Conservation (phyloP, 1,140 invertebrate genomes). For the Lineus longissimus region DNA sequence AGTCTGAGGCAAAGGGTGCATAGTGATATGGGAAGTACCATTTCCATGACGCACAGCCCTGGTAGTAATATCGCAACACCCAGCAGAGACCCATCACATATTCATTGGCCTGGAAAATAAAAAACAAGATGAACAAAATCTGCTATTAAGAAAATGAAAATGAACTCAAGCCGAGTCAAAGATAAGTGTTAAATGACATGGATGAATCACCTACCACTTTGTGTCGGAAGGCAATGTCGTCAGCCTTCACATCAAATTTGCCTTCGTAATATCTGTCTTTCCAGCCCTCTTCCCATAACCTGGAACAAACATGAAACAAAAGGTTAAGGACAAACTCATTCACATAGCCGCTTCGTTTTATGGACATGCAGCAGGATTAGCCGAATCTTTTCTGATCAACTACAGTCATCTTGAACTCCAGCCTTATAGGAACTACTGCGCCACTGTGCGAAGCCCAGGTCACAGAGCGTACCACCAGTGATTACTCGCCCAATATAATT, state of each 20-base stretch:
- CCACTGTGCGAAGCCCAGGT: too few species aligned
- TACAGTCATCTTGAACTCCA: too few species aligned
- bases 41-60: constrained; percentile 98
- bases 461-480: too few species aligned
- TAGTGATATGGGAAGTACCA: constrained; percentile 99
- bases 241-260: constrained; percentile 84
- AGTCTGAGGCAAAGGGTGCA: constrained; percentile 99
- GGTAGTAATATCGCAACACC: constrained; percentile 98
- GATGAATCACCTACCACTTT: constrained; percentile 61
- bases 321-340: constrained; percentile 4
- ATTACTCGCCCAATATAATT: too few species aligned
- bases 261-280: constrained; percentile 96
- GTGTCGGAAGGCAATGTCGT: constrained; percentile 82
- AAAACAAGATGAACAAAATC: neutral
- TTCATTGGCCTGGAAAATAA: constrained; percentile 65
- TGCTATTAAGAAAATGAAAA: too few species aligned
- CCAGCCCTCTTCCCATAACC: constrained; percentile 96
- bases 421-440: too few species aligned
- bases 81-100: constrained; percentile 96
- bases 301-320: constrained; percentile 26
- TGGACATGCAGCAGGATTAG: neutral
- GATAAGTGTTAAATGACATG: too few species aligned
- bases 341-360: neutral
- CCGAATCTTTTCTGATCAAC: too few species aligned
- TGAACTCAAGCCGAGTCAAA: too few species aligned